Evolutionary conservation across 92 coral and sea anemone genomes (phyloP).

Genomic region (Metridium senile): DNA sequence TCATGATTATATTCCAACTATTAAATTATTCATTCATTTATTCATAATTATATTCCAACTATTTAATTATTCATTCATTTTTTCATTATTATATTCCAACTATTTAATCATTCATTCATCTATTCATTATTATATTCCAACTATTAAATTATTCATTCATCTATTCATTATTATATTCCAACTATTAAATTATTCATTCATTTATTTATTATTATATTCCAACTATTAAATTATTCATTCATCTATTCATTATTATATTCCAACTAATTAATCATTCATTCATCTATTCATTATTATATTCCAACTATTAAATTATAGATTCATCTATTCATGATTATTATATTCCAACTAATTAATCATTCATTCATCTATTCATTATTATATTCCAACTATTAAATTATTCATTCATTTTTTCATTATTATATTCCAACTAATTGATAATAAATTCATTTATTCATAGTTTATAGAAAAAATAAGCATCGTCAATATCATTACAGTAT

Average conservation of each 20-base stretch:
- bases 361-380: slow-evolving; percentile 9
- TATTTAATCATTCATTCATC: background rate
- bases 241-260: background rate
- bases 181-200: background rate
- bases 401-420: background rate
- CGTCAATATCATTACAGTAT: background rate
- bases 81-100: too few species aligned
- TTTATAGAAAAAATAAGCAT: background rate
- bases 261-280: background rate
- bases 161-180: slow-evolving; percentile 1
- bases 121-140: too few species aligned
- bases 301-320: background rate
- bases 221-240: too few species aligned
- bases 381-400: background rate
- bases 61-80: background rate
- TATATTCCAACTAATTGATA: too few species aligned
- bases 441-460: background rate
- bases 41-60: slow-evolving; percentile 5
- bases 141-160: slow-evolving; percentile 15
- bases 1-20: background rate
- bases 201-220: too few species aligned
- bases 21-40: slow-evolving; percentile 5
- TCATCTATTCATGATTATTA: background rate
- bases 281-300: slow-evolving; percentile 5
- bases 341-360: background rate